Evolutionary conservation across 2,888 invertebrate species (phyloP), one percentile per base, ranked within the genome.

Genomic region (Encarsia formosa): DNA sequence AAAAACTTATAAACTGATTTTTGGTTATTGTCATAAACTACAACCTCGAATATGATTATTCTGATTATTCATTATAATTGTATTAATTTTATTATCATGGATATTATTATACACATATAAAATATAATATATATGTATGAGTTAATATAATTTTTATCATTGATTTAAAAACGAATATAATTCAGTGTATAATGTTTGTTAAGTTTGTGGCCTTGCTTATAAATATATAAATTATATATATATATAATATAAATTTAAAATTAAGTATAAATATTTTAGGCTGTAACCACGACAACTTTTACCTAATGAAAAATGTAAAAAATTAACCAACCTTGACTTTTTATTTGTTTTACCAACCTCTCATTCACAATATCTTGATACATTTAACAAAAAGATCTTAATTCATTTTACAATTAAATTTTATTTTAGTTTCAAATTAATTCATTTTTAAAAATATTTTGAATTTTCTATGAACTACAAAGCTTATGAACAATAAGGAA

Each of bases 161-260:
- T 41, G 23, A 51, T 48, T 55, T 55, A 47, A 31, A 51, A n/a
- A 15, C 23, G 31, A 40, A 41, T 42, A 19, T 43, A 46, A n/a
- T n/a, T 49, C 26, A 38, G 61, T 73, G 71, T 73, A 71, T 70
- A 71, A 72, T 69, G 70, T 72, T 73, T 73, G 73, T 73, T 73
- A 72, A 73, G 73, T 73, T 73, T 73, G 71, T 71, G 71, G 70
- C 69, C 67, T 72, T 71, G 71, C 73, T 73, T 73, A 69, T 66
- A n/a, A n/a, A n/a, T n/a, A n/a, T n/a, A n/a, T n/a, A n/a, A n/a
- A n/a, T n/a, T n/a, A n/a, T n/a, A n/a, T n/a, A n/a, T n/a, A n/a
- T n/a, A n/a, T n/a, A n/a, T n/a, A n/a, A n/a, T n/a, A n/a, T n/a
- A n/a, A n/a, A 62, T 64, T 31, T 53, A 62, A 63, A 64, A 62